Percentiles rank a stretch among this genome's conserved stretches.
Conservation (phyloP, 2,888 invertebrate species). For the Poecilobothrus nobilitatus region DNA sequence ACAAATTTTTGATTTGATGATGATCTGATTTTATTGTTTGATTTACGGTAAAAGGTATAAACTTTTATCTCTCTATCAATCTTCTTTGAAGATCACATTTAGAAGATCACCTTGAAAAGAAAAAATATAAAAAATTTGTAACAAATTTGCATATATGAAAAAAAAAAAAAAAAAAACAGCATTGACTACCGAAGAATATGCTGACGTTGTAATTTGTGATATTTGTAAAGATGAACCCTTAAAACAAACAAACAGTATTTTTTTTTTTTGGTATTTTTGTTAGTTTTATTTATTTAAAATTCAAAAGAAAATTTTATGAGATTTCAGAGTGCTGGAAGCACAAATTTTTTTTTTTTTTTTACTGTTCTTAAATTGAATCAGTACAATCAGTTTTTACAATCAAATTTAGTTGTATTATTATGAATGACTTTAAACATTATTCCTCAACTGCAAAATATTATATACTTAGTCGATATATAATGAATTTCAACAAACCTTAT, state of each 20-base stretch:
- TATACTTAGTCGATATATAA: too few species aligned
- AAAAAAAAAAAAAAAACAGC: too few species aligned
- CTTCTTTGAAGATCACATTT: not conserved
- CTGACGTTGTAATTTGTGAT: constrained; percentile 16
- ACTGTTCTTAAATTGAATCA: too few species aligned
- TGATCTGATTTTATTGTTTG: constrained; percentile 6
- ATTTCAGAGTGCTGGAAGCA: too few species aligned
- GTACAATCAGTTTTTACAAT: too few species aligned
- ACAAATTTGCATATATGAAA: constrained; percentile 22
- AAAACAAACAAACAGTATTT: constrained; percentile 26
- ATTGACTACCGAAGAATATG: not conserved
- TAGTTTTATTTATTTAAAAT: too few species aligned
- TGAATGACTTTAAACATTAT: too few species aligned
- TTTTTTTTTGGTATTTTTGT: constrained; percentile 17
- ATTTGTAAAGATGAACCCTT: constrained; percentile 22
- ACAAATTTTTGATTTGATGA: not conserved
- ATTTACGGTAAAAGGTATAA: constrained; percentile 6
- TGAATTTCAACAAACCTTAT: too few species aligned
- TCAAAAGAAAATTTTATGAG: too few species aligned
- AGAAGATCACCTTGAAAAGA: not conserved
- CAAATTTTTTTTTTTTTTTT: too few species aligned
- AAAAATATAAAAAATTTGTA: not conserved
- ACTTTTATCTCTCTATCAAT: not conserved
- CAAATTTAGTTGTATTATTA: too few species aligned
- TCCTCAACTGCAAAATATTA: too few species aligned